Conservation (phyloP, 2,113 vertebrate genomes). For the Sceloporus tristichus region DNA sequence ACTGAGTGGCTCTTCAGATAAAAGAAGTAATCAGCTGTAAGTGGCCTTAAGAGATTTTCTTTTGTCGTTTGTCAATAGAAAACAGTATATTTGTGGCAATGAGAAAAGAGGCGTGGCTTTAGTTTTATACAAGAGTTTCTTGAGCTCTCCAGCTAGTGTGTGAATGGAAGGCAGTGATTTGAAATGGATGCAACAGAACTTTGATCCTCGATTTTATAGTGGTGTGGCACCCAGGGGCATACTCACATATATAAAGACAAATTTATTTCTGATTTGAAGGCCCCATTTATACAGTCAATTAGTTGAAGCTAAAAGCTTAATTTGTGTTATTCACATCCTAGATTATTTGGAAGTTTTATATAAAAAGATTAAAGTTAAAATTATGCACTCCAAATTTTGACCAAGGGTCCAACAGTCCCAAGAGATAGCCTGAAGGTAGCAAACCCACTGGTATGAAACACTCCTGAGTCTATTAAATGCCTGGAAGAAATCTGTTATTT, state of each 20-base stretch:
- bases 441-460: too few relatives aligned
- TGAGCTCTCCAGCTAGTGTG: constrained; percentile 35
- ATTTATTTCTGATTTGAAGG: constrained; percentile 6
- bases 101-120: constrained; percentile 49
- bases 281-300: neutral
- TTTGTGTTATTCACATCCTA: neutral
- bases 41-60: constrained; percentile 64
- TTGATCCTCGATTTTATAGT: constrained; percentile 42
- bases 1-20: constrained; percentile 69
- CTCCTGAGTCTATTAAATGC: too few relatives aligned
- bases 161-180: constrained; percentile 49
- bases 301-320: neutral
- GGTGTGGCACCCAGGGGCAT: constrained; percentile 26
- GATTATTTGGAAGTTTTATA: neutral
- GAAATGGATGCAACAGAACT: constrained; percentile 46
- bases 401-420: too few relatives aligned
- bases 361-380: neutral
- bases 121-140: constrained; percentile 57
- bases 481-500: too few relatives aligned
- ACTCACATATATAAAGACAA: constrained; percentile 33
- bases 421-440: too few relatives aligned
- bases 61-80: constrained; percentile 56
- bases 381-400: too few relatives aligned
- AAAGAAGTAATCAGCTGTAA: constrained; percentile 65
- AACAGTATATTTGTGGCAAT: constrained; percentile 50